phyloP scores from a whole-genome alignment of 1,140 invertebrate genomes.

The Sycobia sp. region DNA sequence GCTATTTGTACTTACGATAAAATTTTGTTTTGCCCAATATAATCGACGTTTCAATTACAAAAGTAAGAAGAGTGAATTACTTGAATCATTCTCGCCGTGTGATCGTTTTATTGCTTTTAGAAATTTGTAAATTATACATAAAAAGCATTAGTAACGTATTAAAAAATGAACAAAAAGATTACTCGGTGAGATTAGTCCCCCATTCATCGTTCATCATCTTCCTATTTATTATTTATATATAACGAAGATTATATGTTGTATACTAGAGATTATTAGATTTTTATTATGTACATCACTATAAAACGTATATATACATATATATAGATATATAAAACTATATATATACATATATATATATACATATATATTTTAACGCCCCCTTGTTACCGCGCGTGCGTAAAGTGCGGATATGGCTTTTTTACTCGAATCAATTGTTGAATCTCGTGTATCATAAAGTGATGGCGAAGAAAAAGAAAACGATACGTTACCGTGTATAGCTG shows the following conservation, averaged over 20 bases:
- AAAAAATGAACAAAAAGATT: slow-evolving; percentile 4
- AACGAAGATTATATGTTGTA: slow-evolving; percentile 46
- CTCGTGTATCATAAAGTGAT: slow-evolving; percentile 56
- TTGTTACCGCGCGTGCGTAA: slow-evolving; percentile 54
- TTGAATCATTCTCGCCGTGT: slow-evolving; percentile 16
- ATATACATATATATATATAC: slow-evolving; percentile 40
- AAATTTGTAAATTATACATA: slow-evolving; percentile 23
- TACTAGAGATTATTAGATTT: slow-evolving; percentile 51
- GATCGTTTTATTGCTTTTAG: slow-evolving; percentile 3
- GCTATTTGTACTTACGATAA: slow-evolving; percentile 24
- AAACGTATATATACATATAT: slow-evolving; percentile 19
- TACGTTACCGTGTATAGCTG: slow-evolving; percentile 56
- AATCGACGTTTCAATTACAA: not conserved
- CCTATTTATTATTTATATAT: slow-evolving; percentile 45
- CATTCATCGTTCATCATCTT: not conserved
- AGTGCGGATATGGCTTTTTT: slow-evolving; percentile 56
- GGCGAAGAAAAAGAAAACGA: slow-evolving; percentile 35
- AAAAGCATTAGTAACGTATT: not conserved
- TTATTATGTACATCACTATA: slow-evolving; percentile 50
- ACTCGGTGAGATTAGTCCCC: slow-evolving; percentile 5
- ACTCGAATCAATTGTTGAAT: slow-evolving; percentile 59
- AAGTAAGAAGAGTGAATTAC: slow-evolving; percentile 11
- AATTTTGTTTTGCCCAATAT: slow-evolving; percentile 4
- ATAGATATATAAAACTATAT: slow-evolving; percentile 33
- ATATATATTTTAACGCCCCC: slow-evolving; percentile 55